Conservation (phyloP, 2,113 vertebrate genomes). For the Donacobius atricapilla region DNA sequence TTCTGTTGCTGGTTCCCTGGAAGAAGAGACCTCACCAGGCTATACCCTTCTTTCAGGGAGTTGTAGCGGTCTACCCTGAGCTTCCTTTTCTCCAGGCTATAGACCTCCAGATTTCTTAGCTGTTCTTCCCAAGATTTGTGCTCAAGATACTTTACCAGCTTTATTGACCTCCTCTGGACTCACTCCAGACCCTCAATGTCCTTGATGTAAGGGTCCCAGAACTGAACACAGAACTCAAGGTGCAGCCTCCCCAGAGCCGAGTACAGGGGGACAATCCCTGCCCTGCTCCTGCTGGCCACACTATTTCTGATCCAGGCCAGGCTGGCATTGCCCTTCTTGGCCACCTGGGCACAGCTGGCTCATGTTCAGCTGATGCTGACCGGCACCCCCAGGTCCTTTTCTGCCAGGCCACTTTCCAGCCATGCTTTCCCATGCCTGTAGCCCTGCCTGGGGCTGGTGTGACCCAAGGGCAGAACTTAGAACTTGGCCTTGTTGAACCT, state of each 20-base stretch:
- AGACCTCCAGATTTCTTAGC: neutral
- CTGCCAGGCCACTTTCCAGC: accelerated
- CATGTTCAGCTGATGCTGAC: accelerated
- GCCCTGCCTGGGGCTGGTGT: accelerated
- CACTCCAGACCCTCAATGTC: accelerated
- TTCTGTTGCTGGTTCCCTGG: neutral
- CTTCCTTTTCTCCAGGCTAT: neutral
- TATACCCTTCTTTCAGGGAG: neutral
- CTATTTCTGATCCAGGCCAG: accelerated
- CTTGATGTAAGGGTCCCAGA: neutral
- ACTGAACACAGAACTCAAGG: accelerated
- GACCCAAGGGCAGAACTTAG: neutral
- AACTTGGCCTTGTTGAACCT: neutral
- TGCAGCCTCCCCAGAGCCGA: accelerated
- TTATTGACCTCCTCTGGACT: accelerated
- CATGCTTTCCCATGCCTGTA: accelerated
- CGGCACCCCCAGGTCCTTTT: neutral
- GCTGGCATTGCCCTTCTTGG: neutral
- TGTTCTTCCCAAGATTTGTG: neutral
- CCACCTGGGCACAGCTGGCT: neutral
- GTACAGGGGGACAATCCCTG: neutral
- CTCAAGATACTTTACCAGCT: neutral
- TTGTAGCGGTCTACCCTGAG: neutral
- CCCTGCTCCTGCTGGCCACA: neutral
- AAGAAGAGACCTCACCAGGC: neutral